These are phyloP conservation scores for Oncopeltus fasciatus DNA, from an alignment of 1,140 invertebrate genomes.

Conservation along the genomic window DNA sequence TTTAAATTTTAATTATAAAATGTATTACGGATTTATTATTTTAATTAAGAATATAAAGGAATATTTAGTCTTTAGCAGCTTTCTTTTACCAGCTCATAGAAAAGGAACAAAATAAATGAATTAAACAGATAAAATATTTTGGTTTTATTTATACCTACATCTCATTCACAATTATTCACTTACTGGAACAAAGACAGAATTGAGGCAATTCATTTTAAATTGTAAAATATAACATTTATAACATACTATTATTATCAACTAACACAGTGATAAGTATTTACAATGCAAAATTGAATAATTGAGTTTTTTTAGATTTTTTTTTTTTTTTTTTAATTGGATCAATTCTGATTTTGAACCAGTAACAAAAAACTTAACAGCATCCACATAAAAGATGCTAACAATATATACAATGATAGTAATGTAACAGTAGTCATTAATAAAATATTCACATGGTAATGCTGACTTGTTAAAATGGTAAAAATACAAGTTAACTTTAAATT, in stretches of 20 bases:
- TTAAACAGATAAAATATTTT: conserved; percentile 19
- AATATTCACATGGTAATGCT: conserved; percentile 23
- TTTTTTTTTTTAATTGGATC: conserved; percentile 2
- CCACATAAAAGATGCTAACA: conserved; percentile 21
- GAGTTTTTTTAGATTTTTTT: conserved; percentile 14
- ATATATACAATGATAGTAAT: conserved; percentile 13
- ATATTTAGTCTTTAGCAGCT: too few species aligned
- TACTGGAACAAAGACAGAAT: conserved; percentile 15
- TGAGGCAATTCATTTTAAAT: neutral
- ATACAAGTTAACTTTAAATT: conserved; percentile 22
- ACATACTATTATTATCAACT: conserved; percentile 4
- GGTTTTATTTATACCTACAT: conserved; percentile 24
- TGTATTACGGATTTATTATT: too few species aligned
- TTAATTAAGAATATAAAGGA: too few species aligned
- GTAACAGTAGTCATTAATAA: conserved; percentile 16
- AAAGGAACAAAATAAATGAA: neutral
- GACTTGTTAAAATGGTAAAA: conserved; percentile 23
- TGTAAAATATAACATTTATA: neutral
- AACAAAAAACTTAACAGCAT: conserved; percentile 19
- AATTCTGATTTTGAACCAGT: conserved; percentile 9
- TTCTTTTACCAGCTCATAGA: too few species aligned
- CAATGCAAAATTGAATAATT: conserved; percentile 8
- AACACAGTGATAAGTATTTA: neutral
- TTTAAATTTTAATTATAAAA: too few species aligned
- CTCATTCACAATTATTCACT: conserved; percentile 22